Evolutionary conservation across 2,888 invertebrate species (phyloP), one percentile per base, ranked within the genome.

Genomic region (Lottia scabra): DNA sequence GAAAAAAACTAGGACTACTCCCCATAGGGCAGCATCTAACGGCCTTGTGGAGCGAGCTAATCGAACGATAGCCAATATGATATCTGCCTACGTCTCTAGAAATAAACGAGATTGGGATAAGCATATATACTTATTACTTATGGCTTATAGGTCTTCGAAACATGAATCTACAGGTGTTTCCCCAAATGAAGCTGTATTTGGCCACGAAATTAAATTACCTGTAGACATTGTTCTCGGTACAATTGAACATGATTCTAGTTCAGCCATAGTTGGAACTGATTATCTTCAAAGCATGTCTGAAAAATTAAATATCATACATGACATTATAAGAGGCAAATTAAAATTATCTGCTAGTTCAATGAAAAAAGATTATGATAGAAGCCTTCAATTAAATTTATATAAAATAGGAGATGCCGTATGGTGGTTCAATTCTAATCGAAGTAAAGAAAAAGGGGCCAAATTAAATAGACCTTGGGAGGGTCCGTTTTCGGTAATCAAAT

Each of bases 161-260:
- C 30, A 30, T 30, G 30, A 30, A 30, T 30, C 30, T 30, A 30
- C 30, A 6, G 30, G 30, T 6, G 30, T 30, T 30, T 30, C 30
- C 30, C 30, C 30, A 30, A 30, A 30, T 30, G 30, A 30, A 30
- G 30, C 30, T 30, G 30, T 30, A 6, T 30, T 30, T 30, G 30
- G 30, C 30, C 30, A 30, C 30, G 30, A 30, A 30, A 30, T 30
- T 30, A 30, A 30, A 30, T 6, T 72, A 62, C 68, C 75, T 15
- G 73, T 76, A 62, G 71, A 74, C 63, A 30, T 70, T 4, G 27
- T 69, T 2, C 63, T 70, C 19, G 70, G 73, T 10, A 15, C 43
- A 3, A 56, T 65, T 13, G 19, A 67, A 23, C 45, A 45, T 64
- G 46, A 56, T 65, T 68, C 16, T 64, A 48, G 44, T 56, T 68